Base-by-base conservation (phyloP, 2,113 vertebrate genomes). In the Calcarius ornatus region DNA sequence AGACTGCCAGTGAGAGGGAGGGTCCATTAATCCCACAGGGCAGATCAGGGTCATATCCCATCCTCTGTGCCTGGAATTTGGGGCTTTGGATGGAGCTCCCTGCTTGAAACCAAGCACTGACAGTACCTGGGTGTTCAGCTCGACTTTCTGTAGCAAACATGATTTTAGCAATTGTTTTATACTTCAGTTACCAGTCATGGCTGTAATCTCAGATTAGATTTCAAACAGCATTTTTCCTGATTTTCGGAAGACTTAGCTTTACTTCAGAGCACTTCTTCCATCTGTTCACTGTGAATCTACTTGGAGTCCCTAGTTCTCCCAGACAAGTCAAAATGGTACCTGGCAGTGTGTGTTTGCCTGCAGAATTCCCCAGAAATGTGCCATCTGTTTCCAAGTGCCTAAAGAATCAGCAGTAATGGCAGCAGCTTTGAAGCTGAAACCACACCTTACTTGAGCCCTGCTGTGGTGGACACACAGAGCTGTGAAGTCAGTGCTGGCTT, bases 221-320 rank as follows among this genome's bases (percentile, higher is more conserved):
- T 72, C 59, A 65, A 70, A 35, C 10, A 1, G 4, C 0, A 1
- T 42, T 85, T 70, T 68, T 11, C 69, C 21, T 40, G 19, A 18
- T 38, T 76, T 95, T 80, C 0, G 2, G 37, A 35, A 90, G 31
- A 28, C 22, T 76, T 0, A 0, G 25, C 2, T 0, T 63, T 69
- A 14, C n/a, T 88, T 83, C 2, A 4, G 64, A 70, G 37, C 0
- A 1, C 57, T 38, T 83, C 68, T 43, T 53, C 69, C 56, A 78
- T 28, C 77, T 89, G 37, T 53, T 89, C 56, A 22, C 50, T n/a
- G 19, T 80, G 65, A 81, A 70, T 73, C 86, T 78, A 28, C 56
- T 70, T n/a, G 15, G 87, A 81, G 45, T 40, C 50, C 25, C 42
- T 25, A 7, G 18, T 48, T 20, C n/a, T 86, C 27, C 63, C 51